These are phyloP conservation scores for Peribatodes rhomboidaria DNA, from an alignment of 2,888 invertebrate genomes.

Conservation along the genomic window DNA sequence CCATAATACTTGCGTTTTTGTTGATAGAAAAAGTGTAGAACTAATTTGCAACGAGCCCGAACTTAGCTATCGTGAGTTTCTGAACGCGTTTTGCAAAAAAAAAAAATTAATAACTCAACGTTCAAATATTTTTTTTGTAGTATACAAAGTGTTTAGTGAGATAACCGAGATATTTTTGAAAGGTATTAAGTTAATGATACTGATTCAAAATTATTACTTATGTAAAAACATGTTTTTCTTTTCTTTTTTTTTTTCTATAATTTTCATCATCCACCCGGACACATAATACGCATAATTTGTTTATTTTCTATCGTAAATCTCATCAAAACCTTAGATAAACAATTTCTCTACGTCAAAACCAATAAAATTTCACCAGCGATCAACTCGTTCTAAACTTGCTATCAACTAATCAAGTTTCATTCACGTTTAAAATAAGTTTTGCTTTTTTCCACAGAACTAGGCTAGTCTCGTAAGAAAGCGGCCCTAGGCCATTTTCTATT, in stretches of 20 bases:
- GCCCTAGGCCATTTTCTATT: slow-evolving; percentile 82
- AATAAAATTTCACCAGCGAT: neutral
- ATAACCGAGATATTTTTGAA: too few relatives aligned
- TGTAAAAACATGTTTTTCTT: too few relatives aligned
- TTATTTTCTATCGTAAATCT: neutral
- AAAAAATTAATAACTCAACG: too few relatives aligned
- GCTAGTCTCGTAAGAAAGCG: slow-evolving; percentile 72
- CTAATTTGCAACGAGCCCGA: slow-evolving; percentile 2
- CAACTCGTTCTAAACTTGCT: neutral
- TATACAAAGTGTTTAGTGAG: too few relatives aligned
- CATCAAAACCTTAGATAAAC: too few relatives aligned
- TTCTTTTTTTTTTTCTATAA: too few relatives aligned
- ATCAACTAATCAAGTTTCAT: slow-evolving; percentile 12
- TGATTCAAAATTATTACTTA: too few relatives aligned
- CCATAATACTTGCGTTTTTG: slow-evolving; percentile 18
- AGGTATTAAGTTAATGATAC: too few relatives aligned
- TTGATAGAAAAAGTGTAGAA: slow-evolving; percentile 10
- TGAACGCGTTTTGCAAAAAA: neutral
- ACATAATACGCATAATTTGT: too few relatives aligned
- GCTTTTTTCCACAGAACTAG: slow-evolving; percentile 61
- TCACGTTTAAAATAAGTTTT: slow-evolving; percentile 51
- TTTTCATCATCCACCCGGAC: too few relatives aligned
- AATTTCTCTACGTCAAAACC: too few relatives aligned
- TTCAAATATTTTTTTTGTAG: too few relatives aligned
- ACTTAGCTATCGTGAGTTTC: neutral